These are phyloP conservation scores for Euwallacea fornicatus DNA, from an alignment of 1,140 invertebrate species.

Conservation along the genomic window DNA sequence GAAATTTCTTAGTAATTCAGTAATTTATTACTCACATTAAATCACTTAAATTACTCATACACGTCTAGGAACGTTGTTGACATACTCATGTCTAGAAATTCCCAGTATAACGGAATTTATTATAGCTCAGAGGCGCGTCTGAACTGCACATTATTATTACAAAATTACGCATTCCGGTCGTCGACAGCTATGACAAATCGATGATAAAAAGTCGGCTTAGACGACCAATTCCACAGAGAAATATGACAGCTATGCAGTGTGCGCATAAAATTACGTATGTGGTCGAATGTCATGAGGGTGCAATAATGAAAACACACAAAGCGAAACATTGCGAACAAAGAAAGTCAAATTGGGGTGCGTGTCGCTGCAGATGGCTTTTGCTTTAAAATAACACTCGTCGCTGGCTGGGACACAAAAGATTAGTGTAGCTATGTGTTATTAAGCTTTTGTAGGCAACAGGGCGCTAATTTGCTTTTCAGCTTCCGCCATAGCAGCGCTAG, in stretches of 20 bases:
- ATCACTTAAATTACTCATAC: conserved; percentile 30
- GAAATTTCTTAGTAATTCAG: conserved; percentile 25
- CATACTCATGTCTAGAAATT: conserved; percentile 28
- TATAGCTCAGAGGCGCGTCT: conserved; percentile 3
- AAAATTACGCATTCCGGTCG: conserved; percentile 7
- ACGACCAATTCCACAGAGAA: not conserved
- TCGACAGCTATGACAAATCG: conserved; percentile 7
- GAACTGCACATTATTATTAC: conserved; percentile 10
- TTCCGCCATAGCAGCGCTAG: too few species aligned
- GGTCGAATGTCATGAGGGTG: conserved; percentile 5
- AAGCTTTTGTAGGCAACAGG: conserved; percentile 1
- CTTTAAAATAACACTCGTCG: conserved; percentile 29
- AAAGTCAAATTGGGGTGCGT: conserved; percentile 31
- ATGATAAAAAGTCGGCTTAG: not conserved
- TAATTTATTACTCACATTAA: conserved; percentile 29
- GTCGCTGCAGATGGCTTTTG: conserved; percentile 30
- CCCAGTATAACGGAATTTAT: conserved; percentile 22
- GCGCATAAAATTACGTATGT: conserved; percentile 3
- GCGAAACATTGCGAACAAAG: conserved; percentile 25
- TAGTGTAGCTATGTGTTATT: conserved; percentile 7
- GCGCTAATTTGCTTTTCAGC: not conserved
- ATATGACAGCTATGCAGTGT: not conserved
- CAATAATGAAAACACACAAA: conserved; percentile 30
- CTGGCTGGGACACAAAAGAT: conserved; percentile 15
- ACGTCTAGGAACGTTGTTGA: conserved; percentile 24